A percentile compares a stretch with the other conserved stretches of the same genome.
Conservation (phyloP, 2,797 vertebrate species). For the Artibeus lituratus region DNA sequence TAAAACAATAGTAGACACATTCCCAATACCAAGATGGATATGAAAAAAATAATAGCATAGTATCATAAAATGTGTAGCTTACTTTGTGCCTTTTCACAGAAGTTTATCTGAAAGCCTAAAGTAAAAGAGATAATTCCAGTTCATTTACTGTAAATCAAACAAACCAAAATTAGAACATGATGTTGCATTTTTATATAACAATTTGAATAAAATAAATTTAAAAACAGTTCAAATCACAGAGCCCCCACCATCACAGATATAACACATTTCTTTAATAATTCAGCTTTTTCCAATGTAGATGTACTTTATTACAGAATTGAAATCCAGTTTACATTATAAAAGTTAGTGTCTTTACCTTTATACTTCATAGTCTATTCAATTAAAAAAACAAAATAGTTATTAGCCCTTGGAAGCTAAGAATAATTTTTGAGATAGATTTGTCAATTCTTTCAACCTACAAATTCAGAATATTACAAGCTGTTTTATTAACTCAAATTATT, state of each 20-base stretch:
- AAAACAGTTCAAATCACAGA: conserved; percentile 37
- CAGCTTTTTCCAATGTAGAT: neutral
- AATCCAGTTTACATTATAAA: conserved; percentile 10
- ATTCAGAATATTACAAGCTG: neutral
- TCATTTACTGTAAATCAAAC: conserved; percentile 80
- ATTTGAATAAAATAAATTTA: conserved; percentile 58
- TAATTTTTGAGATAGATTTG: neutral
- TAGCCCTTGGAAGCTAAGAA: neutral
- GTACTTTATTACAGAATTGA: neutral
- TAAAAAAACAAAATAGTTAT: neutral
- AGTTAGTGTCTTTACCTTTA: conserved; percentile 14
- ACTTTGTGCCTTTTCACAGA: conserved; percentile 91
- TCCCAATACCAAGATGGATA: conserved; percentile 84
- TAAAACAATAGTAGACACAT: conserved; percentile 85
- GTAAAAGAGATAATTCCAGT: conserved; percentile 85
- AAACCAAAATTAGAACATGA: conserved; percentile 66
- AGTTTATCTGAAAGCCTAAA: conserved; percentile 94
- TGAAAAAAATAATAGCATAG: conserved; percentile 83
- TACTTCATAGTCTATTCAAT: neutral
- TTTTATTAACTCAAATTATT: conserved; percentile 29
- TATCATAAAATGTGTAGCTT: conserved; percentile 85
- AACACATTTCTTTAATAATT: conserved; percentile 23
- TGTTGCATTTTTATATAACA: conserved; percentile 63
- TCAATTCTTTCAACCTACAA: conserved; percentile 19
- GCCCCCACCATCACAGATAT: neutral